These are phyloP conservation scores for Polypedilum vanderplanki DNA, from an alignment of 1,140 invertebrate genomes.

Conservation along the genomic window DNA sequence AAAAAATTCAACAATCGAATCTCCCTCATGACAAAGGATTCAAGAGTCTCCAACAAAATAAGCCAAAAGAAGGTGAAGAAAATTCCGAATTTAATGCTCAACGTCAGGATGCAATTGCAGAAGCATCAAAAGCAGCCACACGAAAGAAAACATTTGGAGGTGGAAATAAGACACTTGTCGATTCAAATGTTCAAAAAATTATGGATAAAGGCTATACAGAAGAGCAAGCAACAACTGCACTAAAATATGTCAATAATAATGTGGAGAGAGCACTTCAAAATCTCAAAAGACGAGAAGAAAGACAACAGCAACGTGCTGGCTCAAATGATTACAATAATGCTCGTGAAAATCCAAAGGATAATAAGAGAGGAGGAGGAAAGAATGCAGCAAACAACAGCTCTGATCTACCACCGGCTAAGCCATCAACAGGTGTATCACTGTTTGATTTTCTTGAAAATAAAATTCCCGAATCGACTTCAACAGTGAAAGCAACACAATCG, in stretches of 20 bases:
- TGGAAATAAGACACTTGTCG: conserved; percentile 60
- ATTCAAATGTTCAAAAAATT: conserved; percentile 73
- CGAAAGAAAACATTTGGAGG: conserved; percentile 67
- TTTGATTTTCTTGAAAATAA: conserved; percentile 79
- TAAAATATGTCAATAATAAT: conserved; percentile 65
- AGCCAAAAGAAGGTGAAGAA: conserved; percentile 53
- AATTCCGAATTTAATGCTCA: conserved; percentile 79
- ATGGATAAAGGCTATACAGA: conserved; percentile 70
- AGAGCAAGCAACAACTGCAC: conserved; percentile 66
- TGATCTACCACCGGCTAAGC: conserved; percentile 54
- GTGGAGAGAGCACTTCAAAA: conserved; percentile 62
- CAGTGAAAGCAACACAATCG: not conserved
- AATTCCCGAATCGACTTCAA: conserved; percentile 52
- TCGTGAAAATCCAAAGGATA: conserved; percentile 44
- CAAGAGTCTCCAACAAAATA: conserved; percentile 55
- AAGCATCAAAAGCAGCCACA: conserved; percentile 68
- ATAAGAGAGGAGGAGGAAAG: conserved; percentile 41
- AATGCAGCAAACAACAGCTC: conserved; percentile 51
- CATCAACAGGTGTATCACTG: conserved; percentile 73
- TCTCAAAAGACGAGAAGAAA: conserved; percentile 51
- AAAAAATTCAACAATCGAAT: conserved; percentile 49
- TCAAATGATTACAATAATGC: conserved; percentile 43
- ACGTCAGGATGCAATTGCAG: conserved; percentile 77
- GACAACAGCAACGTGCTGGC: conserved; percentile 34
- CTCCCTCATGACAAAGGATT: conserved; percentile 54